These are phyloP conservation scores for Vulpes ferrilata DNA, from an alignment of 2,113 vertebrate genomes.

Conservation along the genomic window DNA sequence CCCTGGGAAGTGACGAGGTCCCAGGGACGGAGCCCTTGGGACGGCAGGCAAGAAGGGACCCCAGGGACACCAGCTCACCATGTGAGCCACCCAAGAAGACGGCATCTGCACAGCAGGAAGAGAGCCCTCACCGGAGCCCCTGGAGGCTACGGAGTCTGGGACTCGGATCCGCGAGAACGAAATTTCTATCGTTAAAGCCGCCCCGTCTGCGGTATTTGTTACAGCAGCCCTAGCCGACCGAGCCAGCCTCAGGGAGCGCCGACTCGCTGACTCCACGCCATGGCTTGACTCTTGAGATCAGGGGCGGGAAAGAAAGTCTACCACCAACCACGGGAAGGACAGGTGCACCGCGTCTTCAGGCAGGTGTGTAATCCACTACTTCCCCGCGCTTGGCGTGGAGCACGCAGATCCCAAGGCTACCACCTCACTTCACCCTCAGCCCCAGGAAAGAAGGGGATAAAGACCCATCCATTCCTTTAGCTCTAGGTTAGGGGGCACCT, in stretches of 20 bases:
- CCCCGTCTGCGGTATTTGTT: neutral
- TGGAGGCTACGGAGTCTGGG: neutral
- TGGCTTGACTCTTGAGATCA: neutral
- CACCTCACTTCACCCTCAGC: neutral
- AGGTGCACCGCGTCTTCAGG: neutral
- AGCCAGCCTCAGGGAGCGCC: neutral
- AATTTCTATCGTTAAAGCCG: neutral
- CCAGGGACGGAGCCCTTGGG: neutral
- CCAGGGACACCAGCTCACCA: accelerated
- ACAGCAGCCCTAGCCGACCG: neutral
- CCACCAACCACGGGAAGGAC: neutral
- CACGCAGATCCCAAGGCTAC: neutral
- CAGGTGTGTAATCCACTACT: neutral
- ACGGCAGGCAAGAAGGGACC: neutral
- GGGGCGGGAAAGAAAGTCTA: neutral
- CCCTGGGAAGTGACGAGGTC: neutral
- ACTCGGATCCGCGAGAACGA: neutral
- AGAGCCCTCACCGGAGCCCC: too few relatives aligned
- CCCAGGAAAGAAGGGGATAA: neutral
- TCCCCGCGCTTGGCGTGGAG: neutral
- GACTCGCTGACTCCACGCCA: neutral
- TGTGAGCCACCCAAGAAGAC: too few relatives aligned
- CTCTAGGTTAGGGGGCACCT: neutral
- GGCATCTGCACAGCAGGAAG: too few relatives aligned
- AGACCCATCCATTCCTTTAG: neutral